Evolutionary conservation across 1,140 invertebrate species (phyloP), one percentile per base, ranked within the genome.

Genomic region (Eupristina koningsbergeri): DNA sequence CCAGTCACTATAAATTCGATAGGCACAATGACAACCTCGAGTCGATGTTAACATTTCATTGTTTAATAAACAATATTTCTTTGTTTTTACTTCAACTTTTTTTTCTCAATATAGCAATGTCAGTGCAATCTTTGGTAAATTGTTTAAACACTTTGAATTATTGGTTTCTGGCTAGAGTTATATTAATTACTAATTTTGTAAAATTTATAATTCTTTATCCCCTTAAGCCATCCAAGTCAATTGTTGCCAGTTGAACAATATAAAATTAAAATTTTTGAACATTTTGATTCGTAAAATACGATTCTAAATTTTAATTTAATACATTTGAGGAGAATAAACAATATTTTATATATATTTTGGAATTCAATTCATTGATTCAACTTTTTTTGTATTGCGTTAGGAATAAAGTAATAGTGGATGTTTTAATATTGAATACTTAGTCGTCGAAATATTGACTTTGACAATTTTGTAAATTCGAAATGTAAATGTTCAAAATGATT

Each of bases 11-110:
- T 61, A 81, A 81, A 81, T 81, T 80, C 47, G 53, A n/a, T 71
- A 81, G 80, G 80, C 80, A 81, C 69, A 74, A n/a, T 50, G 67
- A 81, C 74, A 69, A 69, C 80, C 69, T 81, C 69, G 79, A 73
- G 64, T 80, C 79, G 80, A 81, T 63, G 69, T 73, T 81, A n/a
- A 71, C 31, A 80, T 71, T 36, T 80, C 67, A 80, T 53, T 80
- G 67, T 67, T 80, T 31, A 58, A 80, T 80, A 69, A 80, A 63
- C 63, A 47, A 80, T 80, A 67, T 69, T 69, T 80, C 26, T n/a
- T 50, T 34, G 7, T 11, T 34, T 80, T 47, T 34, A 50, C 19
- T 63, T n/a, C 7, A 7, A 63, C 3, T 77, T 61, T 77, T 63
- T 2, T 77, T 39, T 45, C 7, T 0, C 13, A 71, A 41, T 11